phyloP scores from a whole-genome alignment of 2,113 vertebrate species.

The Alouatta palliata region DNA sequence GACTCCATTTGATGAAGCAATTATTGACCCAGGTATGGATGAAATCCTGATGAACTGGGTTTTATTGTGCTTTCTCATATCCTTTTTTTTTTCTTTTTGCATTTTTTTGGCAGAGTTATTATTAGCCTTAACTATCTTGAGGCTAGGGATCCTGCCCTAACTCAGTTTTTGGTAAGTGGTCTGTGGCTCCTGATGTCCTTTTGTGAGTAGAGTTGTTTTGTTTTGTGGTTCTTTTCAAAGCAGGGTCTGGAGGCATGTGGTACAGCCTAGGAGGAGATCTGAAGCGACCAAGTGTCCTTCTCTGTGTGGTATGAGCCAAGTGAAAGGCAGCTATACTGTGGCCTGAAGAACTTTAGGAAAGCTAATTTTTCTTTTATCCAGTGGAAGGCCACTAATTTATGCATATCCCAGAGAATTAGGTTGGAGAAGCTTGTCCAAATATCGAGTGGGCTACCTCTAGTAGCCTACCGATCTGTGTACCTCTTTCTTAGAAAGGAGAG shows the following conservation, averaged over 20 bases:
- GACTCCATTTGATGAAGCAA: not conserved
- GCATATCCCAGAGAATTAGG: not conserved
- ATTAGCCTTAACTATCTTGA: not conserved
- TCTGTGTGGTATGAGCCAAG: not conserved
- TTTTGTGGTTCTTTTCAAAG: not conserved
- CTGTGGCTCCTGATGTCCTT: not conserved
- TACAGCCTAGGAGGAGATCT: not conserved
- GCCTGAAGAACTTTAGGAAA: not conserved
- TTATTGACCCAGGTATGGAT: not conserved
- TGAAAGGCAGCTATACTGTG: not conserved
- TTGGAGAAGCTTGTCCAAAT: not conserved
- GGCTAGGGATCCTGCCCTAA: not conserved
- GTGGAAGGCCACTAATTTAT: not conserved
- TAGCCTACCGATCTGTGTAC: not conserved
- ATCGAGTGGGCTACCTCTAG: not conserved
- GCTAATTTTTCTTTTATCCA: not conserved
- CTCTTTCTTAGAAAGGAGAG: not conserved
- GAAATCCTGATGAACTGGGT: not conserved
- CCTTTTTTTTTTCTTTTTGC: not conserved
- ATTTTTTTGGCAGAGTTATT: not conserved
- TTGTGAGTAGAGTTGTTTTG: not conserved
- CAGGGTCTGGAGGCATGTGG: not conserved
- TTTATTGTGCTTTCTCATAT: not conserved
- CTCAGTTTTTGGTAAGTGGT: not conserved
- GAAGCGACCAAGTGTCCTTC: not conserved